These are phyloP conservation scores for Acleris emargana DNA, from an alignment of 2,888 invertebrate genomes.

Conservation along the genomic window DNA sequence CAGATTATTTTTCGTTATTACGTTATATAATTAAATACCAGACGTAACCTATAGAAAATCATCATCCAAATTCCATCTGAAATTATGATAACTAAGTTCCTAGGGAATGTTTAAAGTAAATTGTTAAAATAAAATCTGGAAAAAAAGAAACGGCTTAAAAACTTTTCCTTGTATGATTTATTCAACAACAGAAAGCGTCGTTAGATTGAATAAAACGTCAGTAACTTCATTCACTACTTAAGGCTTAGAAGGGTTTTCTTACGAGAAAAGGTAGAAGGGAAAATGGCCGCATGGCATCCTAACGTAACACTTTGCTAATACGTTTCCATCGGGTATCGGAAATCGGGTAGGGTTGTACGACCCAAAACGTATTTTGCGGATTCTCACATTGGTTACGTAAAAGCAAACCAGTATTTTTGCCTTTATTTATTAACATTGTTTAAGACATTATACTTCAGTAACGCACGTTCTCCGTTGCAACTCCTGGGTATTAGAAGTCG, in stretches of 20 bases:
- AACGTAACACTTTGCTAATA: conserved; percentile 13
- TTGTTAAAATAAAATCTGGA: too few species aligned
- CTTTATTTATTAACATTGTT: too few species aligned
- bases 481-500: conserved; percentile 14
- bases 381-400: conserved; percentile 7
- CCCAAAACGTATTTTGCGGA: not conserved
- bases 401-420: not conserved
- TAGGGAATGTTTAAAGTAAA: too few species aligned
- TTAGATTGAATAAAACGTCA: not conserved
- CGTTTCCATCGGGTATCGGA: conserved; percentile 11
- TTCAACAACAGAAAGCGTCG: too few species aligned
- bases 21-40: too few species aligned
- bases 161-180: too few species aligned
- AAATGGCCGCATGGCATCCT: conserved; percentile 2
- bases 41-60: too few species aligned
- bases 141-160: too few species aligned
- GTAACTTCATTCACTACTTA: not conserved
- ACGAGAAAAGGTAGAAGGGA: not conserved
- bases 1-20: too few species aligned
- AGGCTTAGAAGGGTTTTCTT: conserved; percentile 2
- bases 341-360: conserved; percentile 13
- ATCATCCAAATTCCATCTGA: too few species aligned
- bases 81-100: too few species aligned
- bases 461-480: not conserved
- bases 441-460: not conserved